Percentiles rank a stretch among this genome's conserved stretches.
These are phyloP conservation scores for Bucco capensis DNA, from an alignment of 2,113 vertebrate genomes.

Conservation along the genomic window DNA sequence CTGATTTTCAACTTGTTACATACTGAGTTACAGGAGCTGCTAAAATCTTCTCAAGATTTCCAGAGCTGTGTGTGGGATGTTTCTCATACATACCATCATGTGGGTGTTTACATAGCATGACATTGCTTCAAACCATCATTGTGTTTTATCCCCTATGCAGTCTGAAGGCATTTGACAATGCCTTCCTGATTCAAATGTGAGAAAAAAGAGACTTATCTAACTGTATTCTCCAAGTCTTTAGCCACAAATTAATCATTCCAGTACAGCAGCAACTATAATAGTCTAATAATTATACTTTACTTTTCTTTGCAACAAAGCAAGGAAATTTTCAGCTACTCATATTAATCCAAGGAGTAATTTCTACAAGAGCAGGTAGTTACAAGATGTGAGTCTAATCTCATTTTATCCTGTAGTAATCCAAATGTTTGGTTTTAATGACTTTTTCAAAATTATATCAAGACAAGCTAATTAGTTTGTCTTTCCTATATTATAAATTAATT, in stretches of 20 bases:
- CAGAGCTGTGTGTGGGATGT: constrained; percentile 3
- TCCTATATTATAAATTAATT: neutral
- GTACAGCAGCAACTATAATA: neutral
- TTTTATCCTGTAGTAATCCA: neutral
- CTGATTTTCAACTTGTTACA: neutral
- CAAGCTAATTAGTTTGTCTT: neutral
- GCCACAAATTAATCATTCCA: neutral
- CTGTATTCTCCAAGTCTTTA: neutral
- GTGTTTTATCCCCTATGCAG: constrained; percentile 34
- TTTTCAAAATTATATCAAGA: neutral
- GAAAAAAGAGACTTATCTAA: neutral
- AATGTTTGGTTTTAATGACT: neutral
- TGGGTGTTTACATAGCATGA: constrained; percentile 57
- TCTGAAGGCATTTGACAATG: constrained; percentile 47
- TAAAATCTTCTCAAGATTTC: neutral
- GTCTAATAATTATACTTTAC: neutral
- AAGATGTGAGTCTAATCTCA: neutral
- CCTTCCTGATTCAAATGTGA: neutral
- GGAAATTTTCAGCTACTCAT: neutral
- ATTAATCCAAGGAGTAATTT: neutral
- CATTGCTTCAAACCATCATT: constrained; percentile 29
- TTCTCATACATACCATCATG: neutral
- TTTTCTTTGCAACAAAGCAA: neutral
- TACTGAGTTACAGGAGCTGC: neutral
- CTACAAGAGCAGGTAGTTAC: neutral